Percentiles rank a stretch among this genome's conserved stretches.
These are phyloP conservation scores for Cabera pusaria DNA, from an alignment of 2,888 invertebrate species.

Conservation along the genomic window DNA sequence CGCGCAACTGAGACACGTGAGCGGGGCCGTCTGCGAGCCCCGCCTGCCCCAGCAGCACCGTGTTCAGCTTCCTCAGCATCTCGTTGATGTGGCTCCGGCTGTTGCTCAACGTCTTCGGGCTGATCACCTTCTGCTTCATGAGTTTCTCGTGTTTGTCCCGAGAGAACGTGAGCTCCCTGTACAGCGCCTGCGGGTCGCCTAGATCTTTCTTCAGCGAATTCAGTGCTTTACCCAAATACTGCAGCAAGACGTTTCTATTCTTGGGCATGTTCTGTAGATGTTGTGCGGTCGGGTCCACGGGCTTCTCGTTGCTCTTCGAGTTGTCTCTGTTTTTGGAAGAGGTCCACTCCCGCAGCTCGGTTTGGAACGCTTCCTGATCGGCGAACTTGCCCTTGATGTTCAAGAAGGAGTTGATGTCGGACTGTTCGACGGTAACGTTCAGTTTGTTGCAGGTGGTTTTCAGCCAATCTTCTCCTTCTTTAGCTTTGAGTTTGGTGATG, in stretches of 20 bases:
- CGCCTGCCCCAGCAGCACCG: conserved; percentile 84
- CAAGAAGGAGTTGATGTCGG: conserved; percentile 61
- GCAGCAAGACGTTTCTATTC: conserved; percentile 55
- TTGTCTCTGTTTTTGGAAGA: no score
- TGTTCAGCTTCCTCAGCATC: conserved; percentile 77
- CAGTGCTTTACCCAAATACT: conserved; percentile 56
- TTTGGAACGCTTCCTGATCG: conserved; percentile 79
- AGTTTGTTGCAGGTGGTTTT: conserved; percentile 52
- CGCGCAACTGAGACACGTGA: conserved; percentile 69
- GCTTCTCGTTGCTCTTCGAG: no score
- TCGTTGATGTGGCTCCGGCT: conserved; percentile 67
- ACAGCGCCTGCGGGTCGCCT: conserved; percentile 77
- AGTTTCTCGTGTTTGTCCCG: conserved; percentile 71
- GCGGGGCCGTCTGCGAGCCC: conserved; percentile 77
- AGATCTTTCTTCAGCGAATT: conserved; percentile 64
- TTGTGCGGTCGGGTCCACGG: no score
- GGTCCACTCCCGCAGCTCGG: conserved; percentile 67
- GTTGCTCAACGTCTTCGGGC: conserved; percentile 51
- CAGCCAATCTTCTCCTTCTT: conserved; percentile 74
- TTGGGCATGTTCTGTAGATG: conserved; percentile 48
- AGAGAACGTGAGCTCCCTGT: conserved; percentile 64
- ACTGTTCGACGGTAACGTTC: conserved; percentile 59
- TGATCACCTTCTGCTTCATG: conserved; percentile 57
- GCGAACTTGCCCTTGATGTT: conserved; percentile 73
- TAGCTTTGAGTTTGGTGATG: conserved; percentile 67